These are phyloP conservation scores for Columba livia DNA, from an alignment of 2,113 vertebrate species.

Conservation along the genomic window DNA sequence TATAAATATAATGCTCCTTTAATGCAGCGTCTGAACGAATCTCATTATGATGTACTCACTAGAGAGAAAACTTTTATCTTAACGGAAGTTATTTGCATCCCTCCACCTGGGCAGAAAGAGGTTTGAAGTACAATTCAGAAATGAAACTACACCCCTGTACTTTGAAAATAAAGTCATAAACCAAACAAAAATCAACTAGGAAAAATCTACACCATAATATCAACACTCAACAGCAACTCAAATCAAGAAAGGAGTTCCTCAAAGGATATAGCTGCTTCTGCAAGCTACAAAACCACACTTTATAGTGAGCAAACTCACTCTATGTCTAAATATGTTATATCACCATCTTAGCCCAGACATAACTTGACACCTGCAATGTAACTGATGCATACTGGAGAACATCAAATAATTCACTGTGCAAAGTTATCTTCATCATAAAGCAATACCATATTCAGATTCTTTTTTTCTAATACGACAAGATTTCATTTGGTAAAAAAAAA, in stretches of 20 bases:
- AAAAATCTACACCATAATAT: neutral
- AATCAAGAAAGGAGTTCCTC: neutral
- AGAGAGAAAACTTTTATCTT: neutral
- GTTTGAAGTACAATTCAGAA: neutral
- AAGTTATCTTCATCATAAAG: neutral
- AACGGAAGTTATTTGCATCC: neutral
- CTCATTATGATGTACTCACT: neutral
- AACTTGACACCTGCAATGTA: neutral
- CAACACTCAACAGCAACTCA: neutral
- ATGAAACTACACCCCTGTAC: accelerated
- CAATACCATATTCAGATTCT: neutral
- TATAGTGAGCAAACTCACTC: neutral
- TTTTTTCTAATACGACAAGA: neutral
- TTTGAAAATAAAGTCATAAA: neutral
- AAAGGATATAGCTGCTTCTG: neutral
- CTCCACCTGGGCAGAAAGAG: neutral
- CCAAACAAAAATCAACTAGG: neutral
- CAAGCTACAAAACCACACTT: neutral
- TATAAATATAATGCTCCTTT: neutral
- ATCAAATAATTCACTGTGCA: neutral
- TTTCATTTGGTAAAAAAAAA: neutral
- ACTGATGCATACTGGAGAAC: neutral
- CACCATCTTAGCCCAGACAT: neutral
- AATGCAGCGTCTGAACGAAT: neutral
- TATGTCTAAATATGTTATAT: neutral